phyloP scores from a whole-genome alignment of 2,113 vertebrate species.

The Pelmatolapia mariae region DNA sequence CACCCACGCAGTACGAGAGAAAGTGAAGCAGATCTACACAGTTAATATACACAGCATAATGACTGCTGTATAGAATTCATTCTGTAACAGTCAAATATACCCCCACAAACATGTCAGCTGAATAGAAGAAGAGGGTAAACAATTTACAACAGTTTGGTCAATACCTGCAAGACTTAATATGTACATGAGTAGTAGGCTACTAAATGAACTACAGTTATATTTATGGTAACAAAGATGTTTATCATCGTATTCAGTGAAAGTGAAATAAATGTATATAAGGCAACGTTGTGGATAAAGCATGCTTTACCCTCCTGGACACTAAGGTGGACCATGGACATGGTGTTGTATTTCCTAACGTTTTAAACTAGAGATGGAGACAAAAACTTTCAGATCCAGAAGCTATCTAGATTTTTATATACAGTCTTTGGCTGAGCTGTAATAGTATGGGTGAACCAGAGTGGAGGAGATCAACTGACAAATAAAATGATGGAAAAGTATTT shows the following conservation, averaged over 20 bases:
- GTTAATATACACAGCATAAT: not conserved
- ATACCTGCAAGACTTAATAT: not conserved
- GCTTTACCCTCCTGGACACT: not conserved
- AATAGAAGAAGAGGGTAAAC: not conserved
- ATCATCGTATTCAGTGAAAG: not conserved
- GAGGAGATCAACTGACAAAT: not conserved
- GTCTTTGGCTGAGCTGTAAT: not conserved
- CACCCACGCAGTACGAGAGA: not conserved
- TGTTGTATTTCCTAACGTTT: not conserved
- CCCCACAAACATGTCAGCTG: not conserved
- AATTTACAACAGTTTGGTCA: not conserved
- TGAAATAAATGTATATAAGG: not conserved
- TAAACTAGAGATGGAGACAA: not conserved
- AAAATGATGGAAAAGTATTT: not conserved
- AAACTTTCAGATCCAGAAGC: not conserved
- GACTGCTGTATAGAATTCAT: not conserved
- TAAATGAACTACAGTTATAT: not conserved
- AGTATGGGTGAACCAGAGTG: not conserved
- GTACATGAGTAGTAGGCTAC: not conserved
- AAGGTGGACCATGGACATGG: not conserved
- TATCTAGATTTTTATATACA: not conserved
- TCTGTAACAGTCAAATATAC: not conserved
- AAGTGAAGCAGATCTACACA: not conserved
- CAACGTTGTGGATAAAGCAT: not conserved
- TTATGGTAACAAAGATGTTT: not conserved